Percentiles rank a stretch among this genome's conserved stretches.
Conservation (phyloP, 2,888 invertebrate genomes). For the Chironomus riparius region DNA sequence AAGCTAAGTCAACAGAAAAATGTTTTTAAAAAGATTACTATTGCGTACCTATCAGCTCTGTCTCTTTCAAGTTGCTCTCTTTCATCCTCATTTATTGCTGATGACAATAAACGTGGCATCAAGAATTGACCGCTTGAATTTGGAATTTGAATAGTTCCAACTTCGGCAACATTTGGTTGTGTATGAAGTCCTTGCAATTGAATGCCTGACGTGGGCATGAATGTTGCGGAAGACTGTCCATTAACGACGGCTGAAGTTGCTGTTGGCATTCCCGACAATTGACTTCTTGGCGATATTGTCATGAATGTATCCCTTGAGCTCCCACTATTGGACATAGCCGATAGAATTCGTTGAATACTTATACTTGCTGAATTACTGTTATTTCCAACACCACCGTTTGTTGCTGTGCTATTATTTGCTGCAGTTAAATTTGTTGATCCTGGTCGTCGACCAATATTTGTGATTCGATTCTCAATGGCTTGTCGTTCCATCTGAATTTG, state of each 20-base stretch:
- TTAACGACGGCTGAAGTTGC: conserved; percentile 38
- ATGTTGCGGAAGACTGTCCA: conserved; percentile 32
- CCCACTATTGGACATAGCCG: conserved; percentile 24
- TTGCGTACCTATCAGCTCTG: conserved; percentile 47
- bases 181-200: conserved; percentile 31
- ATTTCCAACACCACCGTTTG: not conserved
- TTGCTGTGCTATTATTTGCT: not conserved
- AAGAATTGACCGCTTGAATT: conserved; percentile 37
- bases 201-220: conserved; percentile 31
- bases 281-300: conserved; percentile 94
- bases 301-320: conserved; percentile 81
- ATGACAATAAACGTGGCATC: conserved; percentile 47
- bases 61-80: conserved; percentile 48
- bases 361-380: conserved; percentile 15
- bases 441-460: not conserved
- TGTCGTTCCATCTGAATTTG: conserved; percentile 85
- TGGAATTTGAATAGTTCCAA: conserved; percentile 21
- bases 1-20: not conserved
- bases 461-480: conserved; percentile 56
- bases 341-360: conserved; percentile 21
- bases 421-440: not conserved
- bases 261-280: conserved; percentile 49
- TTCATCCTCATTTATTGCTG: conserved; percentile 46
- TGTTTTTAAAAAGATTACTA: not conserved
- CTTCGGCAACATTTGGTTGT: conserved; percentile 17